Evolutionary conservation across 92 coral and sea anemone species (phyloP), one percentile per base, ranked within the genome.

Genomic region (Actinostola sp.): DNA sequence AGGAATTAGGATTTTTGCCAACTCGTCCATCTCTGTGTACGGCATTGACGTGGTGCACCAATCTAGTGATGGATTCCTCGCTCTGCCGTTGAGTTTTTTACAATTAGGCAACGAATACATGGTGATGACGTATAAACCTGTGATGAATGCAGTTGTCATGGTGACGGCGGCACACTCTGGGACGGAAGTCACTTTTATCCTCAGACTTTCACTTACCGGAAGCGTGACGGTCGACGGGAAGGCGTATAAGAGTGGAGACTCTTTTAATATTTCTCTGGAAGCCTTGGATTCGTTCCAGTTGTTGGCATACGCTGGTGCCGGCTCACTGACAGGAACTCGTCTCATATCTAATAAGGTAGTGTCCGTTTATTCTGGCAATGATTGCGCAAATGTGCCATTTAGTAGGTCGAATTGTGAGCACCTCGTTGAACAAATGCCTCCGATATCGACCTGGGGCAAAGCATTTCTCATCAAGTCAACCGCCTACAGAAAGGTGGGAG

Each of bases 281-380:
- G 68, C 76, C 5, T 78, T 80, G 0, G 88, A 91, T 23, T 79
- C 88, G 42, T 94, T 94, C 65, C 98, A 88, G 67, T 43, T 90
- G 1, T 41, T 83, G 35, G 85, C 82, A 0, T 61, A 68, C 20
- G 23, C 66, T 1, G 71, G 70, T 66, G 79, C 79, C 11, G 79
- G 79, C 5, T 74, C 80, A 0, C 69, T 94, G 11, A 87, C 84
- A 6, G 98, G 98, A 0, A 91, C 97, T 0, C 71, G 76, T 0
- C 73, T 94, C 33, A 52, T 58, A 1, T 94, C 98, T 7, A 56
- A 74, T n/a, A 88, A 88, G 51, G 87, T 81, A 0, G 29, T 93
- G 23, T 89, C 96, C 2, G 93, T 93, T 34, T 91, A 88, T 66
- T 88, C 97, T 3, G 98, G 98, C 14, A 79, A 88, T 58, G 98